Percentiles rank a stretch among this genome's conserved stretches.
Conservation (phyloP, 2,113 vertebrate genomes). For the Ibidorhyncha struthersii region DNA sequence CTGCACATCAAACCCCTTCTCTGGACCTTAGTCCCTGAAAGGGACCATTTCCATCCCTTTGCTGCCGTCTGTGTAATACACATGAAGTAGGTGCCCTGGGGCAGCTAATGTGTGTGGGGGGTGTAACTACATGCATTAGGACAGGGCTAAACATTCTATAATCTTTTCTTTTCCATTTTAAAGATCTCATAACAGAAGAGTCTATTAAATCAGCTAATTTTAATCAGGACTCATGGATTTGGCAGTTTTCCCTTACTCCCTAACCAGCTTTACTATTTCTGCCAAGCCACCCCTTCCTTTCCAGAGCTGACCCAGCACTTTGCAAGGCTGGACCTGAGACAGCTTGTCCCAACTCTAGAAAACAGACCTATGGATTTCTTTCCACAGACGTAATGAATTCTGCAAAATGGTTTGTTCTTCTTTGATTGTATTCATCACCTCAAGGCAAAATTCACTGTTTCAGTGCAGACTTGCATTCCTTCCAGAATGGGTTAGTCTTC, state of each 20-base stretch:
- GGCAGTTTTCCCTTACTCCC: not conserved
- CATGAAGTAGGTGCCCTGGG: not conserved
- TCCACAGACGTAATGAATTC: not conserved
- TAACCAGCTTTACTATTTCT: not conserved
- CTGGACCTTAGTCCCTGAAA: accelerated
- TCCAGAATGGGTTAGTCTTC: not conserved
- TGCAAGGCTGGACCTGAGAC: not conserved
- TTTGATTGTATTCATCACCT: not conserved
- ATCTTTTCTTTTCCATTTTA: not conserved
- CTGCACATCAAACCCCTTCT: not conserved
- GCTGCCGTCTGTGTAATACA: not conserved
- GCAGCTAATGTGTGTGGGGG: not conserved
- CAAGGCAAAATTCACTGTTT: not conserved
- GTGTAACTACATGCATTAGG: not conserved
- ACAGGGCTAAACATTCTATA: not conserved
- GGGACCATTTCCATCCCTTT: not conserved
- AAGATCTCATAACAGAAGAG: not conserved
- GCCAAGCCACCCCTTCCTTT: constrained; percentile 34
- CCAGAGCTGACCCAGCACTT: not conserved
- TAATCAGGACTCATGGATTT: constrained; percentile 6
- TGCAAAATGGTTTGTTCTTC: not conserved
- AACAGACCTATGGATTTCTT: not conserved
- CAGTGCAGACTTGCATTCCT: not conserved
- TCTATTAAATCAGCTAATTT: constrained; percentile 23
- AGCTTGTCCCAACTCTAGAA: not conserved